phyloP scores from a whole-genome alignment of 2,113 vertebrate genomes.

The Clarias gariepinus region DNA sequence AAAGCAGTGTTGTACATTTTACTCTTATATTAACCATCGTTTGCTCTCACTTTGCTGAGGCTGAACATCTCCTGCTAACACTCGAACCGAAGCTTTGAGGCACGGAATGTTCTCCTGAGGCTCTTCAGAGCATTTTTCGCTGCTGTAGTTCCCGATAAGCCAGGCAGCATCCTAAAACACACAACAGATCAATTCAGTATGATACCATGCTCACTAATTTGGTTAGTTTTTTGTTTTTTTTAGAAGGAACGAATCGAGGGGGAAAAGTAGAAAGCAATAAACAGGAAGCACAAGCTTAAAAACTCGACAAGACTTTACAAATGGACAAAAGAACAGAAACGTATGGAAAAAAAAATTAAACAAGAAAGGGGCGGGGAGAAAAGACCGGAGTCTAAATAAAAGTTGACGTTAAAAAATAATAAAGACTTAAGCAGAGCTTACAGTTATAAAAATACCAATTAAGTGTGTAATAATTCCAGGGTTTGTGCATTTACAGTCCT shows the following conservation, averaged over 20 bases:
- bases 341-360: not conserved
- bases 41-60: slow-evolving; percentile 2
- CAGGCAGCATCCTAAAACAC: slow-evolving; percentile 8
- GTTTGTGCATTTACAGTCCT: not conserved
- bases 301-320: not conserved
- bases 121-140: not conserved
- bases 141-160: slow-evolving; percentile 1
- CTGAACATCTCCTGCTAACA: slow-evolving; percentile 2
- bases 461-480: not conserved
- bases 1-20: not conserved
- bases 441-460: not conserved
- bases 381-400: not conserved
- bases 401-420: not conserved
- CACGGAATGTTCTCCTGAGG: not conserved
- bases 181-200: not conserved
- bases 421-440: not conserved
- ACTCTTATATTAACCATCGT: not conserved
- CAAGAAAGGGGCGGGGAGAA: too few relatives aligned
- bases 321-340: not conserved
- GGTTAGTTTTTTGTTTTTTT: not conserved
- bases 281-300: not conserved
- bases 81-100: not conserved
- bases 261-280: not conserved
- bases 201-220: not conserved
- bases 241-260: not conserved